These are phyloP conservation scores for Hemibagrus wyckioides DNA, from an alignment of 2,113 vertebrate species.

Conservation along the genomic window DNA sequence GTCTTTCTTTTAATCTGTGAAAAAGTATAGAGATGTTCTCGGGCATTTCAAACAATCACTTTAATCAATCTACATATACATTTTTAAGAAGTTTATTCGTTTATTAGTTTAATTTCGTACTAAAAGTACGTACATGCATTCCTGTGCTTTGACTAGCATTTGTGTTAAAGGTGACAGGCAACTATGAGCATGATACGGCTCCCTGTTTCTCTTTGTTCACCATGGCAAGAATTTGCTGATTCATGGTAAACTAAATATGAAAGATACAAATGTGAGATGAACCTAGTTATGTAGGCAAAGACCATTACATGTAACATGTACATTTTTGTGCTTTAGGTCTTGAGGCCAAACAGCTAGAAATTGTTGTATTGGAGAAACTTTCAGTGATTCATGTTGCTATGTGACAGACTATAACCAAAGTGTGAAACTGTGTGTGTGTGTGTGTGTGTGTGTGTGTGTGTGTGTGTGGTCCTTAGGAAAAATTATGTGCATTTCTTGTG, in stretches of 20 bases:
- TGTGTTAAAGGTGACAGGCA: background rate
- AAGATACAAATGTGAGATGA: background rate
- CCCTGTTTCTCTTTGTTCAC: background rate
- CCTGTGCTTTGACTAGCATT: background rate
- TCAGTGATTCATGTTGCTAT: background rate
- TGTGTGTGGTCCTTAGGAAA: constrained; percentile 36
- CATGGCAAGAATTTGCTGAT: constrained; percentile 23
- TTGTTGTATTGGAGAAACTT: background rate
- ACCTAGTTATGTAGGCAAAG: constrained; percentile 1
- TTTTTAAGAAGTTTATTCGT: background rate
- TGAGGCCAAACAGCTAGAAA: constrained; percentile 8
- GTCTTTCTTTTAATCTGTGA: background rate
- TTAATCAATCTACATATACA: background rate
- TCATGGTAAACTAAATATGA: constrained; percentile 8
- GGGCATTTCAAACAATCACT: background rate
- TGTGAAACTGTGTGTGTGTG: constrained; percentile 13
- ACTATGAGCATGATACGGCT: background rate
- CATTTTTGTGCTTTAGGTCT: background rate
- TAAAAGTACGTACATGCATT: background rate
- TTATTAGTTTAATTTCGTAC: background rate
- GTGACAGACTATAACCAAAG: constrained; percentile 17
- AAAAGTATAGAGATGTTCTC: background rate
- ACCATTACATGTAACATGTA: background rate
- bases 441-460: constrained; percentile 28
- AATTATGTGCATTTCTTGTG: constrained; percentile 32